These are phyloP conservation scores for Platycnemis pennipes DNA, from an alignment of 2,888 invertebrate species.

Conservation along the genomic window DNA sequence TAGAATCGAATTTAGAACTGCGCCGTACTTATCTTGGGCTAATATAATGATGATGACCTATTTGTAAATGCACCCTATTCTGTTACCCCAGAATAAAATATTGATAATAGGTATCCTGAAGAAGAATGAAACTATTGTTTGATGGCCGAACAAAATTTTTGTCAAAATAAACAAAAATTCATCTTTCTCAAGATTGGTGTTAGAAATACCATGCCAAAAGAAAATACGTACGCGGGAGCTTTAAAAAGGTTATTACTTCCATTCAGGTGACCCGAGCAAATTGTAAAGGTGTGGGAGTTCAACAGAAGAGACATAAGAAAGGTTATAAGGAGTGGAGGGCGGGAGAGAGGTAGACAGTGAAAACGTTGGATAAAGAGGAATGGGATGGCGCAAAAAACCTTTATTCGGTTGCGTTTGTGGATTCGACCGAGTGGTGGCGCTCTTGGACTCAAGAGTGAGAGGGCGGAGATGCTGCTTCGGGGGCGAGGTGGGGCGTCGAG, in stretches of 20 bases:
- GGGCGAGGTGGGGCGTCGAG: not conserved
- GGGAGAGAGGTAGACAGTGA: not conserved
- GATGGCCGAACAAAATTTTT: too few species aligned
- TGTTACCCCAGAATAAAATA: too few species aligned
- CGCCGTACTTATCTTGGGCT: too few species aligned
- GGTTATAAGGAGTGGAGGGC: not conserved
- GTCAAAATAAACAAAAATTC: too few species aligned
- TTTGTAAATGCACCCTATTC: too few species aligned
- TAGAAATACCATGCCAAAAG: too few species aligned
- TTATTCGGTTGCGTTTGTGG: slow-evolving; percentile 62
- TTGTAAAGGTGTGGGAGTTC: slow-evolving; percentile 47
- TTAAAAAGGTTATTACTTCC: slow-evolving; percentile 53
- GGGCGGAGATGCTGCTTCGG: not conserved
- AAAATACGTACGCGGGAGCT: not conserved
- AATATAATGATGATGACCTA: too few species aligned
- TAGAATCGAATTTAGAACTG: too few species aligned
- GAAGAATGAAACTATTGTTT: too few species aligned
- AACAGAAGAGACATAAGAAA: not conserved
- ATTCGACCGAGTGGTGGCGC: slow-evolving; percentile 43
- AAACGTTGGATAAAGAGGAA: not conserved
- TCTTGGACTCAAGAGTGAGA: not conserved
- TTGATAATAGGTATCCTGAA: too few species aligned
- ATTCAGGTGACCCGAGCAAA: slow-evolving; percentile 49
- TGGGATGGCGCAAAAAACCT: not conserved
- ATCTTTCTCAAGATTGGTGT: too few species aligned